phyloP scores from a whole-genome alignment of 2,888 invertebrate species.

The Tetheella fluctuosa region DNA sequence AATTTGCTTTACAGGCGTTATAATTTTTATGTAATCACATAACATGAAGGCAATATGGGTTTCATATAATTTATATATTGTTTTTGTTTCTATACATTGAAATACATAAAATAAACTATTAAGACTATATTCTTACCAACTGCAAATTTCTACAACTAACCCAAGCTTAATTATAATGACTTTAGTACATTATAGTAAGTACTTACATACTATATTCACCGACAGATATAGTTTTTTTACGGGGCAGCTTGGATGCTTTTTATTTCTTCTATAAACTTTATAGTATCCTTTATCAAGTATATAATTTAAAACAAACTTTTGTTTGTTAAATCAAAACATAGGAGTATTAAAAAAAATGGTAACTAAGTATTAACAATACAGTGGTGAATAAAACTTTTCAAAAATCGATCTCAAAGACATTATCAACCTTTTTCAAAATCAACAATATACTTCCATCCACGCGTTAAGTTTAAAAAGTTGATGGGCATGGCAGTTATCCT shows the following conservation, averaged over 20 bases:
- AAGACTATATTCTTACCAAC: no score
- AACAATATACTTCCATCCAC: conserved; percentile 14
- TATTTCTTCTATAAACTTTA: no score
- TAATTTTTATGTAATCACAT: neutral
- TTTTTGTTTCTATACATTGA: neutral
- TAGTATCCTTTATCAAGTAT: no score
- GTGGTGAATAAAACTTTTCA: neutral
- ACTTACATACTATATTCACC: neutral
- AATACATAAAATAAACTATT: neutral
- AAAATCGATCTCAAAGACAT: conserved; percentile 24
- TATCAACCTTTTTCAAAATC: conserved; percentile 36
- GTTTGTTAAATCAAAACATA: neutral
- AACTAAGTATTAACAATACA: conserved; percentile 16
- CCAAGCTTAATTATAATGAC: neutral
- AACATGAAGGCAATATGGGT: conserved; percentile 1
- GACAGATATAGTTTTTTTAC: neutral
- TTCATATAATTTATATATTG: neutral
- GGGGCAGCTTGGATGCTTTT: neutral
- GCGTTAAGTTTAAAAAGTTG: conserved; percentile 19
- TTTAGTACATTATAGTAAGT: neutral
- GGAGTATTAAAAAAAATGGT: conserved; percentile 22
- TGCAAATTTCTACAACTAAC: neutral
- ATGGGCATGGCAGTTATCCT: neutral
- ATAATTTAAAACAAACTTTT: no score
- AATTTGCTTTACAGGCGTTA: neutral